Percentiles rank a stretch among this genome's conserved stretches.
Conservation (phyloP, 2,888 invertebrate genomes). For the Lasioglossum pauxillum region DNA sequence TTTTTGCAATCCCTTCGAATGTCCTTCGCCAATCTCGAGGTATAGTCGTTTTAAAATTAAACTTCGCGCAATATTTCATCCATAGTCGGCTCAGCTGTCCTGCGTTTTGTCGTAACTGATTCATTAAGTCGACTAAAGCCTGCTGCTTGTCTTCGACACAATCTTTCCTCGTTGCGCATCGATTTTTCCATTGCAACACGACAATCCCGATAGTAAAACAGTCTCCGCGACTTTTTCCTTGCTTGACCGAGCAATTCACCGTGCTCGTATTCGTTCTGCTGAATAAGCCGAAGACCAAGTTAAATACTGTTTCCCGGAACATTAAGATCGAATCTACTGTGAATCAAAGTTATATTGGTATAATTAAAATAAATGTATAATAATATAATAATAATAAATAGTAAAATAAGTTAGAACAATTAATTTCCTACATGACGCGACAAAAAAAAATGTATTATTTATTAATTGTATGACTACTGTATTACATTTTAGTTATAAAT, state of each 20-base stretch:
- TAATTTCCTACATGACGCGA: too few species aligned
- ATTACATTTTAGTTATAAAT: background rate
- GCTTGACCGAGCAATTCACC: constrained; percentile 45
- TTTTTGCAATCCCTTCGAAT: too few species aligned
- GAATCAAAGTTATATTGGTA: too few species aligned
- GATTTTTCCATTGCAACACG: constrained; percentile 33
- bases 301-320: constrained; percentile 57
- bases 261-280: constrained; percentile 41
- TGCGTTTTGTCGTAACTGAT: background rate
- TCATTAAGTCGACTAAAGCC: background rate
- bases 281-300: constrained; percentile 65
- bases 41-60: background rate
- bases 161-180: constrained; percentile 32
- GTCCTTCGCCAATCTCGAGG: background rate
- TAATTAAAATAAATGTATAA: too few species aligned
- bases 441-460: background rate
- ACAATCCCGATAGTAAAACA: constrained; percentile 41
- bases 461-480: background rate
- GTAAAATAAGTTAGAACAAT: too few species aligned
- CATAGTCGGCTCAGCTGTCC: background rate
- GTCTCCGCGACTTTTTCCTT: constrained; percentile 26
- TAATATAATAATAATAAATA: too few species aligned
- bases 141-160: background rate
- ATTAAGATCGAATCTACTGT: background rate
- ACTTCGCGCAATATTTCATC: background rate